A percentile compares a stretch with the other conserved stretches of the same genome.
Evolutionary conservation across 2,888 invertebrate species (phyloP).

Genomic region (Muschampia plurimacula): DNA sequence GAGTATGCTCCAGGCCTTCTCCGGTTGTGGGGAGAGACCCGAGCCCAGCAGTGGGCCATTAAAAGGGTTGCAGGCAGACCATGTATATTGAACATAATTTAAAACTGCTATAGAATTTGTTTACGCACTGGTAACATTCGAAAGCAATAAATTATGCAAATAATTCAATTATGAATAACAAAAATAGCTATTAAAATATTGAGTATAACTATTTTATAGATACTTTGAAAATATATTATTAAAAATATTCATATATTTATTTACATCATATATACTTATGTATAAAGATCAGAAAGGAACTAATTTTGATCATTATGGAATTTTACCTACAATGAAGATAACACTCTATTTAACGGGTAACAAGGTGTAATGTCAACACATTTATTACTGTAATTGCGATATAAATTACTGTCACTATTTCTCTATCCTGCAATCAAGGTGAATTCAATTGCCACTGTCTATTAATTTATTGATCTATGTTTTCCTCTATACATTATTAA

Average conservation of each 20-base stretch:
- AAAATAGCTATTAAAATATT: too few species aligned
- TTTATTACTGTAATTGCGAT: background rate
- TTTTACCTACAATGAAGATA: background rate
- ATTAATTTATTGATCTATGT: constrained; percentile 39
- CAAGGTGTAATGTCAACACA: constrained; percentile 4
- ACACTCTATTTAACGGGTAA: constrained; percentile 9
- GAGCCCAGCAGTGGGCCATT: too few species aligned
- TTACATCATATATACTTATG: too few species aligned
- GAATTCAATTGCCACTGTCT: constrained; percentile 34
- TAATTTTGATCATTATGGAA: background rate
- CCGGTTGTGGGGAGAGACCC: too few species aligned
- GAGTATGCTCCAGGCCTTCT: too few species aligned
- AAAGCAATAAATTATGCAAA: background rate
- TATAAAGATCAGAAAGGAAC: too few species aligned
- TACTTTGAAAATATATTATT: background rate
- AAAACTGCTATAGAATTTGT: background rate
- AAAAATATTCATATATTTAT: background rate
- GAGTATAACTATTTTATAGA: too few species aligned
- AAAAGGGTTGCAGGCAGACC: too few species aligned
- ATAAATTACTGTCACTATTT: constrained; percentile 29
- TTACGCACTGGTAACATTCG: background rate
- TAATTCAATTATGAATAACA: too few species aligned
- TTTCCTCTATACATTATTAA: background rate
- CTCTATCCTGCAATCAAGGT: constrained; percentile 24
- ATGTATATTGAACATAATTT: background rate